A percentile compares a stretch with the other conserved stretches of the same genome.
Evolutionary conservation across 2,113 vertebrate species (phyloP).

Genomic region (Boulengeromyrus knoepffleri): DNA sequence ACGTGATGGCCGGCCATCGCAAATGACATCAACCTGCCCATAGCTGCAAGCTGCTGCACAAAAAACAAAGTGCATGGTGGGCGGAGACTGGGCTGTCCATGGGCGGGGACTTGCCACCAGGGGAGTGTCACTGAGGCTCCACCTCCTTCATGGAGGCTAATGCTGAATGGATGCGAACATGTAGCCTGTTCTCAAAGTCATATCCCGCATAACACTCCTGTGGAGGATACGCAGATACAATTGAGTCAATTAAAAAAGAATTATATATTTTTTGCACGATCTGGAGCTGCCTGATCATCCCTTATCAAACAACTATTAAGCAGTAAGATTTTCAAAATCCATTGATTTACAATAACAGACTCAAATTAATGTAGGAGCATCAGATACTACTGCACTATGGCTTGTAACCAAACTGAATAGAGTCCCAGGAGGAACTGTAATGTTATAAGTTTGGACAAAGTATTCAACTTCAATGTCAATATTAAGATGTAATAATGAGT

Average conservation of each 20-base stretch:
- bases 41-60: not conserved
- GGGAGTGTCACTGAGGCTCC: constrained; percentile 76
- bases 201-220: constrained; percentile 92
- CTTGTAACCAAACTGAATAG: not conserved
- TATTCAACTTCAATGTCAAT: not conserved
- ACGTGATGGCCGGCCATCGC: not conserved
- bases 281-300: not conserved
- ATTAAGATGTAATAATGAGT: not conserved
- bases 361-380: not conserved
- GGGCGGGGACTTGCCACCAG: not conserved
- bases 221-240: constrained; percentile 1
- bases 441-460: not conserved
- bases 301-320: not conserved
- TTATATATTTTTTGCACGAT: not conserved
- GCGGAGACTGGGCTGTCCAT: constrained; percentile 18
- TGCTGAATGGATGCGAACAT: constrained; percentile 92
- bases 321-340: not conserved
- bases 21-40: not conserved
- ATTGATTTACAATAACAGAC: not conserved
- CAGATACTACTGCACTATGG: not conserved
- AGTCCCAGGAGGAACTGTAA: not conserved
- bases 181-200: constrained; percentile 96
- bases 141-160: constrained; percentile 87
- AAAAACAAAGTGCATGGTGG: constrained; percentile 47
- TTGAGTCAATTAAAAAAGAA: not conserved